A percentile compares a stretch with the other conserved stretches of the same genome.
Evolutionary conservation across 2,888 invertebrate genomes (phyloP).

Genomic region (Epistrophella euchroma): DNA sequence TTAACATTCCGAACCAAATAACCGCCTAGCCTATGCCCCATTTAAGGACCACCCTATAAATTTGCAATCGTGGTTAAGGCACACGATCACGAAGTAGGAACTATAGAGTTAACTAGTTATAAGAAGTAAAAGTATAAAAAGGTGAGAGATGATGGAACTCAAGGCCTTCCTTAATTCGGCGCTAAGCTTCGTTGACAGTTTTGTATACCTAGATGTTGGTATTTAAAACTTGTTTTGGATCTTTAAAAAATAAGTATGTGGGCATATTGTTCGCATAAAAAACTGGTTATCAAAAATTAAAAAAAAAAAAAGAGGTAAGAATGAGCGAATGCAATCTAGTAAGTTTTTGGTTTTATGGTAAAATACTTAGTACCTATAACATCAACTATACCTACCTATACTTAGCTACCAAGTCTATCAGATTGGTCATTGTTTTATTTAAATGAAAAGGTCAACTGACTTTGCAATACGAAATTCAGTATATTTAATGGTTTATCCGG

Average conservation of each 20-base stretch:
- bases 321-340: conserved; percentile 57
- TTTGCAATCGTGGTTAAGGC: conserved; percentile 21
- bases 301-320: conserved; percentile 36
- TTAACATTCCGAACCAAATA: too few species aligned
- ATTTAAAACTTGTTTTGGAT: conserved; percentile 63
- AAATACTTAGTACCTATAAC: not conserved
- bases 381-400: not conserved
- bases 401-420: not conserved
- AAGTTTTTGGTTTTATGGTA: conserved; percentile 7
- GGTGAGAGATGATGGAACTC: conserved; percentile 49
- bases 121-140: conserved; percentile 31
- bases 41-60: not conserved
- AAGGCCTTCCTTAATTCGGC: conserved; percentile 42
- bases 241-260: conserved; percentile 9
- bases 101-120: not conserved
- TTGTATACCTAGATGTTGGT: conserved; percentile 24
- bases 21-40: too few species aligned
- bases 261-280: conserved; percentile 11
- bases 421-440: not conserved
- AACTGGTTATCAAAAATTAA: conserved; percentile 63
- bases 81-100: conserved; percentile 16
- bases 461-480: too few species aligned
- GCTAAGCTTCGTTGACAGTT: conserved; percentile 30
- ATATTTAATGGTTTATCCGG: too few species aligned
- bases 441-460: too few species aligned